Evolutionary conservation across 2,797 vertebrate species (phyloP).

Genomic region (Sorex maritimensis): DNA sequence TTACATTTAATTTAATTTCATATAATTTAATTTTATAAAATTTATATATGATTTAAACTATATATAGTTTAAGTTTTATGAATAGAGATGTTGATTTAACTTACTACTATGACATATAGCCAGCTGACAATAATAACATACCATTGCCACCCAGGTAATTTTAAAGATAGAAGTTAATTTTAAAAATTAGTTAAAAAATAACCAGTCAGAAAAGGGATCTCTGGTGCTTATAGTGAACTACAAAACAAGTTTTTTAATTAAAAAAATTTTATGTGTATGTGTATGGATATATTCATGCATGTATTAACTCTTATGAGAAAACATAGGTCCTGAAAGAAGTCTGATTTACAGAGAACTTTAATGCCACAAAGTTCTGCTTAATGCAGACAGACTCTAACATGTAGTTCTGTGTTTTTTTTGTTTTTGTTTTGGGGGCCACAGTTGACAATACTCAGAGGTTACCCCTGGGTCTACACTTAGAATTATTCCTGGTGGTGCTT

Average conservation of each 20-base stretch:
- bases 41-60: not conserved
- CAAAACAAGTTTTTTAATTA: not conserved
- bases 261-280: not conserved
- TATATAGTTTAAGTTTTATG: constrained; percentile 24
- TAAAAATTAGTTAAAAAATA: constrained; percentile 36
- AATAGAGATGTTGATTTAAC: constrained; percentile 53
- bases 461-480: no score
- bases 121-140: not conserved
- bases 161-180: constrained; percentile 37
- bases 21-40: not conserved
- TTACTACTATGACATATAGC: not conserved
- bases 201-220: not conserved
- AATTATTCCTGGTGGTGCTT: no score
- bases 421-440: no score
- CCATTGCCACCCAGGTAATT: not conserved
- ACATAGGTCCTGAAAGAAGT: not conserved
- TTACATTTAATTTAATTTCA: no score
- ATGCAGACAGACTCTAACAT: not conserved
- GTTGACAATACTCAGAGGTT: no score
- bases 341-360: not conserved
- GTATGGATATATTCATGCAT: not conserved
- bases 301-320: not conserved
- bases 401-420: not conserved
- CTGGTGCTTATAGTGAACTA: constrained; percentile 32
- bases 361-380: not conserved